Conservation (phyloP, 2,888 invertebrate genomes). For the Rhimphoctona megacephalus region DNA sequence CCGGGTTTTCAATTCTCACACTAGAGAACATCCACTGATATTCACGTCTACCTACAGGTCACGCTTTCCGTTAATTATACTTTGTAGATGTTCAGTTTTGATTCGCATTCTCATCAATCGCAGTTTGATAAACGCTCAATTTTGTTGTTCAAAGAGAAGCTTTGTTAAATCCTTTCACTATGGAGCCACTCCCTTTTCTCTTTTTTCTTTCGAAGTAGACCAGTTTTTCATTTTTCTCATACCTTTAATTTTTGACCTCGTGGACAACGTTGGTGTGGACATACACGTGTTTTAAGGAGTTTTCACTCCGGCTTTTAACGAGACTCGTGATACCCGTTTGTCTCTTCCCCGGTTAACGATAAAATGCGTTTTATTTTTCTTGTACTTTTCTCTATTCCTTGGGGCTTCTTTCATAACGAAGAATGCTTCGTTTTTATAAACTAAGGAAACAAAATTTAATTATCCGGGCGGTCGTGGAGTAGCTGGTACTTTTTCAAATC, state of each 20-base stretch:
- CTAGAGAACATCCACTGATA: background rate
- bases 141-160: constrained; percentile 3
- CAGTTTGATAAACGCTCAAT: constrained; percentile 17
- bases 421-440: background rate
- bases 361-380: background rate
- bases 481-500: background rate
- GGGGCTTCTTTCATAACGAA: background rate
- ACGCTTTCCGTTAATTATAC: constrained; percentile 7
- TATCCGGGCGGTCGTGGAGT: background rate
- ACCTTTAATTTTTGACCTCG: background rate
- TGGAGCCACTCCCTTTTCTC: background rate
- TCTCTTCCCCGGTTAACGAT: background rate
- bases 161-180: background rate
- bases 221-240: background rate
- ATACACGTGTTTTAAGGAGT: background rate
- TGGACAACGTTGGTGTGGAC: background rate
- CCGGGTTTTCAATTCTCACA: background rate
- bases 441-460: too few relatives aligned
- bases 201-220: background rate
- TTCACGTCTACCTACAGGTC: background rate
- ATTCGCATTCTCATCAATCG: constrained; percentile 36
- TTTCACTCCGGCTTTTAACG: background rate
- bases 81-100: background rate
- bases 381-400: background rate
- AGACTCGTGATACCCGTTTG: background rate